phyloP scores from a whole-genome alignment of 2,888 invertebrate species.

The Dryomyza anilis region DNA sequence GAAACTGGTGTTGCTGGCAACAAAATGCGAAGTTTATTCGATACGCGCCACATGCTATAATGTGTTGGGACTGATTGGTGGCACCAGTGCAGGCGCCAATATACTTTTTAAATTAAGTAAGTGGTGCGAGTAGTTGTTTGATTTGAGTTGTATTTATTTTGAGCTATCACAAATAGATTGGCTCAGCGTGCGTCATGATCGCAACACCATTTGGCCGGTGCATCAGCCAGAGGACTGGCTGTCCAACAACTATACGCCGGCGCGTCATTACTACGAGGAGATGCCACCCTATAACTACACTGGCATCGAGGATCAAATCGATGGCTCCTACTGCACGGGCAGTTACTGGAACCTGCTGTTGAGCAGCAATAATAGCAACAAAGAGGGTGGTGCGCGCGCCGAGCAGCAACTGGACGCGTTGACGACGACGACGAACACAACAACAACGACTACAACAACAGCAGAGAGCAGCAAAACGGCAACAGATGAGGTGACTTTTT shows the following conservation, averaged over 20 bases:
- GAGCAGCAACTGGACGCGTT: slow-evolving; percentile 47
- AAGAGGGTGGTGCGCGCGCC: slow-evolving; percentile 36
- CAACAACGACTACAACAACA: too few relatives aligned
- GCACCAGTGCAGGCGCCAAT: slow-evolving; percentile 83
- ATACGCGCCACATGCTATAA: slow-evolving; percentile 89
- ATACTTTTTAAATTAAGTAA: slow-evolving; percentile 73
- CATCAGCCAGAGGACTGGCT: slow-evolving; percentile 71
- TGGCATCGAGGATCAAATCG: slow-evolving; percentile 58
- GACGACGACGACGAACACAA: too few relatives aligned
- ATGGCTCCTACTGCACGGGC: slow-evolving; percentile 55
- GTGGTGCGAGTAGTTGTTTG: slow-evolving; percentile 31
- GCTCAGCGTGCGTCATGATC: slow-evolving; percentile 77
- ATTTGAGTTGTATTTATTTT: background rate
- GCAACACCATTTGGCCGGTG: slow-evolving; percentile 78
- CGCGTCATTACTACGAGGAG: slow-evolving; percentile 60
- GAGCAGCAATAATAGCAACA: slow-evolving; percentile 37
- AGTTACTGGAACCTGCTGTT: slow-evolving; percentile 57
- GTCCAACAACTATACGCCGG: slow-evolving; percentile 59
- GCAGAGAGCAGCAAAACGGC: slow-evolving; percentile 48
- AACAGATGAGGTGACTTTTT: background rate
- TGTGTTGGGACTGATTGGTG: slow-evolving; percentile 77
- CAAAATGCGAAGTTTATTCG: slow-evolving; percentile 82
- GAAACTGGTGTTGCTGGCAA: slow-evolving; percentile 70
- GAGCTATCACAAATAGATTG: slow-evolving; percentile 63
- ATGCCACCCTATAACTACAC: slow-evolving; percentile 59